phyloP scores from a whole-genome alignment of 2,113 vertebrate species.

The Microcebus griseorufus region DNA sequence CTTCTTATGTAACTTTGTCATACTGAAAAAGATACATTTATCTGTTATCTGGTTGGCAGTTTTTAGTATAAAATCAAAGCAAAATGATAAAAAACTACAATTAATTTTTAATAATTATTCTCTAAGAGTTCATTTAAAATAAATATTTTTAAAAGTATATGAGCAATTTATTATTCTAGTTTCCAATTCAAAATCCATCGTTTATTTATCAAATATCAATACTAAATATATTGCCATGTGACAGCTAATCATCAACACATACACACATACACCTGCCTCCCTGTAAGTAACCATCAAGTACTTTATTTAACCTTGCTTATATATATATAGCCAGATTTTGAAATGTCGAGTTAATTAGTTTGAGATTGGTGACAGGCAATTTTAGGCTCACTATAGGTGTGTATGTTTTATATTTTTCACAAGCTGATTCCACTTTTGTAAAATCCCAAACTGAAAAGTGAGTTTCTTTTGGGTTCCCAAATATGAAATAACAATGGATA shows the following conservation, averaged over 20 bases:
- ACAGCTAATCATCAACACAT: neutral
- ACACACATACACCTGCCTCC: neutral
- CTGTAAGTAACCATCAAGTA: neutral
- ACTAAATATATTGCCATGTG: neutral
- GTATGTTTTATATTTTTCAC: neutral
- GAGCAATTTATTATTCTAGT: conserved; percentile 40
- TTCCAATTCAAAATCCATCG: conserved; percentile 35
- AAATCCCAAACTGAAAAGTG: conserved; percentile 35
- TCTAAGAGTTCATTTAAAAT: conserved; percentile 62
- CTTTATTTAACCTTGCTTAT: neutral
- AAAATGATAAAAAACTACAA: conserved; percentile 59
- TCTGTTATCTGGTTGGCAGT: conserved; percentile 85
- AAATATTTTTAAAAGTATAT: conserved; percentile 47
- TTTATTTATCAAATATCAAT: conserved; percentile 51
- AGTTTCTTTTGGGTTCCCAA: conserved; percentile 23
- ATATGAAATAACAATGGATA: neutral
- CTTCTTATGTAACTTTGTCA: conserved; percentile 90
- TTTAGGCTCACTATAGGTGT: conserved; percentile 8
- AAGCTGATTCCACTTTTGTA: conserved; percentile 4
- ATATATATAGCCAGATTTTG: neutral
- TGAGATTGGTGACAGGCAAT: neutral
- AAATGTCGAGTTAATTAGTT: neutral
- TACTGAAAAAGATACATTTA: conserved; percentile 87
- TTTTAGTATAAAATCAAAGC: conserved; percentile 84
- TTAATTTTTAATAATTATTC: conserved; percentile 62